Conservation (phyloP, 2,113 vertebrate genomes). For the Triplophysa rosa region DNA sequence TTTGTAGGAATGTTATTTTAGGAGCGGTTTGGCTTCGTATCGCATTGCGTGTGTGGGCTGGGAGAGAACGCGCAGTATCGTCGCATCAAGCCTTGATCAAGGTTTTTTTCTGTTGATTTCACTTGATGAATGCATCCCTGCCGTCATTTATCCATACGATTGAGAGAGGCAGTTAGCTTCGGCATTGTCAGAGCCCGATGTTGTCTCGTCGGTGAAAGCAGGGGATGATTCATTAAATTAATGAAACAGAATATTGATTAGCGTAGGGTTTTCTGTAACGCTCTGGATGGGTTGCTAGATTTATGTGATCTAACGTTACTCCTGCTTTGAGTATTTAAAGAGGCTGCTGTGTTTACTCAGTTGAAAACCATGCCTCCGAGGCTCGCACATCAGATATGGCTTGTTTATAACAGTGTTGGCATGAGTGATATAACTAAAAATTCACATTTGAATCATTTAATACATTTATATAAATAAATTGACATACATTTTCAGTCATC, state of each 20-base stretch:
- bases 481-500: too few relatives aligned
- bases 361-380: conserved; percentile 34
- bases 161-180: conserved; percentile 18
- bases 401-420: conserved; percentile 30
- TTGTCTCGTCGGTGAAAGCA: conserved; percentile 27
- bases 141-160: background rate
- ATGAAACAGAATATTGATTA: conserved; percentile 40
- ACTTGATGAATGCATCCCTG: conserved; percentile 13
- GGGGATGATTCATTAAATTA: conserved; percentile 39
- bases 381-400: conserved; percentile 38
- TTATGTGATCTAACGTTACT: conserved; percentile 53
- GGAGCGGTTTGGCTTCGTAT: background rate
- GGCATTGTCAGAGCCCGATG: conserved; percentile 26
- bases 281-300: conserved; percentile 25
- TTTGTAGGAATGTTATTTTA: background rate
- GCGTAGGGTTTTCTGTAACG: conserved; percentile 19
- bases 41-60: background rate
- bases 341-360: conserved; percentile 48
- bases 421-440: too few relatives aligned
- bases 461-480: too few relatives aligned
- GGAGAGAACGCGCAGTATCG: background rate
- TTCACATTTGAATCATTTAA: too few relatives aligned
- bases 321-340: conserved; percentile 45
- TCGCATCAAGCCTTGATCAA: background rate
- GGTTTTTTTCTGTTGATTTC: background rate